Conservation (phyloP, 1,140 invertebrate species). For the Sipha flava region DNA sequence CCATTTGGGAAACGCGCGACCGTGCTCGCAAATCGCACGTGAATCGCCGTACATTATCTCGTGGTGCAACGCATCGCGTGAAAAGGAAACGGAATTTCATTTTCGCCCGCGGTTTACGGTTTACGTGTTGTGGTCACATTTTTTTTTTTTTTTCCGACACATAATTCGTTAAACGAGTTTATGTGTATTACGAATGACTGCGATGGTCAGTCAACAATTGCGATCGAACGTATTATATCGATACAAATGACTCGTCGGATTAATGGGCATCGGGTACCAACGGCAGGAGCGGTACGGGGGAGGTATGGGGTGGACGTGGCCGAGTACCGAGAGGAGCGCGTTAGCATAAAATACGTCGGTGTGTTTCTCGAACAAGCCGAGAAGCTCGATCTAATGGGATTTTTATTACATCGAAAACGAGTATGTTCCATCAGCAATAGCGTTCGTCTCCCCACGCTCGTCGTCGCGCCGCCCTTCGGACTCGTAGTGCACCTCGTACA, state of each 20-base stretch:
- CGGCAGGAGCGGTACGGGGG: too few relatives aligned
- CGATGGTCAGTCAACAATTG: neutral
- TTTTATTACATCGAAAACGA: constrained; percentile 16
- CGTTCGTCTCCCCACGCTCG: neutral
- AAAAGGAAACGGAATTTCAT: neutral
- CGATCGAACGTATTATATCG: neutral
- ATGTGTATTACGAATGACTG: neutral
- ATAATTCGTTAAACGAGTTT: neutral
- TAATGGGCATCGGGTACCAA: neutral
- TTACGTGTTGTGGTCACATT: neutral
- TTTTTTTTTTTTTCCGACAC: neutral
- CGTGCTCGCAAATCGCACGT: too few relatives aligned
- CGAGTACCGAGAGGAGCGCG: neutral
- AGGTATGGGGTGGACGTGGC: too few relatives aligned
- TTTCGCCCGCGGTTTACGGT: neutral
- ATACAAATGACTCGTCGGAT: neutral
- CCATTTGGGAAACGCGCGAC: too few relatives aligned
- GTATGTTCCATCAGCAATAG: neutral
- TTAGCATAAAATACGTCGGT: neutral
- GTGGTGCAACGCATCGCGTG: too few relatives aligned
- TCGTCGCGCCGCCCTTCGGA: too few relatives aligned
- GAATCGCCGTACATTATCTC: too few relatives aligned
- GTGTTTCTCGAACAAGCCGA: neutral
- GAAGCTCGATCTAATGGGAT: constrained; percentile 11
- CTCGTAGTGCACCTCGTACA: too few relatives aligned